Conservation (phyloP, 1,140 invertebrate genomes). For the Chelonus insularis region DNA sequence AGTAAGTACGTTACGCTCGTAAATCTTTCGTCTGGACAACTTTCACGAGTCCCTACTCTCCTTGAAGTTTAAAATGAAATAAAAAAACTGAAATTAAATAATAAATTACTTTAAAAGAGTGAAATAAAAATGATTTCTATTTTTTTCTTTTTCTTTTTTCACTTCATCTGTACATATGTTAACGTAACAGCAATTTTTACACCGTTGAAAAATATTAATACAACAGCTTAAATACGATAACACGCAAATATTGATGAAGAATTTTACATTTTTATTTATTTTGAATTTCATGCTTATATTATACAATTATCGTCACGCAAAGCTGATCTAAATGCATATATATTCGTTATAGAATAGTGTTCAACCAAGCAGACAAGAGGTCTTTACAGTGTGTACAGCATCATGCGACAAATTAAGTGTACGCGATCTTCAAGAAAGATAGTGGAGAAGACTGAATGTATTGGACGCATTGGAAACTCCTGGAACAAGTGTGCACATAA, state of each 20-base stretch:
- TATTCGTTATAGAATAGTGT: too few species aligned
- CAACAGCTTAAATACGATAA: too few species aligned
- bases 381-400: not conserved
- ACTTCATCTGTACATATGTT: too few species aligned
- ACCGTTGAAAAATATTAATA: too few species aligned
- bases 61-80: constrained; percentile 2
- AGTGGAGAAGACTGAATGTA: constrained; percentile 6
- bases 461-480: constrained; percentile 4
- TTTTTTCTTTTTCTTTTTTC: not conserved
- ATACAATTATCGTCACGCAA: too few species aligned
- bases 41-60: constrained; percentile 19
- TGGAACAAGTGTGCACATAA: constrained; percentile 10
- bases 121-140: too few species aligned
- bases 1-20: constrained; percentile 32
- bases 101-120: constrained; percentile 6
- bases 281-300: too few species aligned
- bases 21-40: constrained; percentile 28
- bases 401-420: constrained; percentile 19
- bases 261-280: too few species aligned
- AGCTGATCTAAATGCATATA: too few species aligned
- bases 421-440: constrained; percentile 17
- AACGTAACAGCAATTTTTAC: too few species aligned
- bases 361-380: not conserved
- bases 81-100: not conserved
- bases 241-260: too few species aligned